Conservation (phyloP, 2,113 vertebrate species). For the Planiliza haematocheilus region DNA sequence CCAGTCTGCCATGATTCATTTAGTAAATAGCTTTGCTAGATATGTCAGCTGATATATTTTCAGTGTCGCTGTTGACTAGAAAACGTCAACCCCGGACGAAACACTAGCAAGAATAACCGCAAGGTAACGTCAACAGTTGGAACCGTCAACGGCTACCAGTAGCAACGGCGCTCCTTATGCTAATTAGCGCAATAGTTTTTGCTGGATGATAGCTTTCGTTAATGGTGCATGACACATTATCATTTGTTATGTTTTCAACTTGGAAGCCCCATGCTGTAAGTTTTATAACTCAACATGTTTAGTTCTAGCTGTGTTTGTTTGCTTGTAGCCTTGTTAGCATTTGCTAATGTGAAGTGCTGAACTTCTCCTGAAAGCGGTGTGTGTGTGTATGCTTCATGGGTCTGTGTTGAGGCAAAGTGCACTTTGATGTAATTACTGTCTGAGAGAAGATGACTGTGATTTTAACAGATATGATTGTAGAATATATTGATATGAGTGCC, state of each 20-base stretch:
- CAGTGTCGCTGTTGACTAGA: background rate
- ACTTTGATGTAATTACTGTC: background rate
- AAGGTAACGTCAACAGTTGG: slow-evolving; percentile 62
- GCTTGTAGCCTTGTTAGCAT: background rate
- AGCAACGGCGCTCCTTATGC: background rate
- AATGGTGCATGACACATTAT: background rate
- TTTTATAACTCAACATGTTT: background rate
- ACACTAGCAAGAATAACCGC: slow-evolving; percentile 51
- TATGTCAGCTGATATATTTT: slow-evolving; percentile 15
- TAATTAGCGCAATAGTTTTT: slow-evolving; percentile 18
- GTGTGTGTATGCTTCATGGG: background rate
- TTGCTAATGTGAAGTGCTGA: background rate
- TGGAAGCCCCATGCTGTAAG: background rate
- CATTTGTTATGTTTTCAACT: background rate
- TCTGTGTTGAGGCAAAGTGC: slow-evolving; percentile 10
- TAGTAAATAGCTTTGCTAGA: slow-evolving; percentile 1
- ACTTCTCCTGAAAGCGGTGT: background rate
- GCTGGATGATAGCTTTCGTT: background rate
- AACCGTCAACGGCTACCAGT: background rate
- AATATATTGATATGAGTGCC: too few relatives aligned
- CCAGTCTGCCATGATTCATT: background rate
- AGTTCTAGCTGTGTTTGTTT: background rate
- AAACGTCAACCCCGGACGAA: slow-evolving; percentile 36
- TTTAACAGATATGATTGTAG: background rate
- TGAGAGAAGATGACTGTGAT: background rate